A percentile compares a stretch with the other conserved stretches of the same genome.
Conservation (phyloP, 2,888 invertebrate species). For the Hyles lineata region DNA sequence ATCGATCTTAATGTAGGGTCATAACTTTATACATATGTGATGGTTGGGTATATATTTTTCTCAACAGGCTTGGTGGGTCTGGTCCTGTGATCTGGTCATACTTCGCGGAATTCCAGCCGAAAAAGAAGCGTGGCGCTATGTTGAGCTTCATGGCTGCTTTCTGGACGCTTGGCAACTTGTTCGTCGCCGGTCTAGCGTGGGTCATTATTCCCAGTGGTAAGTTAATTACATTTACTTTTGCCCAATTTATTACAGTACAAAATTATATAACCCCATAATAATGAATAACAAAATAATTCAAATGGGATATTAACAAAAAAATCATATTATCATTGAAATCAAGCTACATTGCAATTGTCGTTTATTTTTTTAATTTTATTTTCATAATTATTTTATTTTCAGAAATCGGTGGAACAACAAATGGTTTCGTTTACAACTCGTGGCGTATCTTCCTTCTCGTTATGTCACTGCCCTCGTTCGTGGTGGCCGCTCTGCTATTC, state of each 20-base stretch:
- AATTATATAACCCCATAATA: no score
- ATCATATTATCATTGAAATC: no score
- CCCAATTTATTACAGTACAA: no score
- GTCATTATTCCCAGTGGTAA: conserved; percentile 88
- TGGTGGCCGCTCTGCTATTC: conserved; percentile 92
- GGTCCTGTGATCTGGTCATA: conserved; percentile 98
- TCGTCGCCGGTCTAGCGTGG: conserved; percentile 94
- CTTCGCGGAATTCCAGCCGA: conserved; percentile 97
- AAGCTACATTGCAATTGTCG: background rate
- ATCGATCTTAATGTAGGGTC: no score
- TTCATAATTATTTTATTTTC: conserved; percentile 38
- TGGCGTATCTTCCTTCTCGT: conserved; percentile 96
- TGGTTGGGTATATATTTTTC: conserved; percentile 33
- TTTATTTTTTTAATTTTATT: no score
- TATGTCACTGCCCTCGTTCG: conserved; percentile 94
- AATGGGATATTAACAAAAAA: no score
- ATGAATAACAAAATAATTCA: no score
- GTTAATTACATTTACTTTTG: conserved; percentile 33
- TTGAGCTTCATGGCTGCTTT: conserved; percentile 97
- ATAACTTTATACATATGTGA: no score
- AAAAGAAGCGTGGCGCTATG: conserved; percentile 95
- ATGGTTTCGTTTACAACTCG: conserved; percentile 92
- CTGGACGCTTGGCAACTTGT: conserved; percentile 97
- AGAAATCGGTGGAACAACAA: conserved; percentile 88
- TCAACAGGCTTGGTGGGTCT: conserved; percentile 91